Evolutionary conservation across 2,797 vertebrate species (phyloP).

Genomic region (Martes flavigula): DNA sequence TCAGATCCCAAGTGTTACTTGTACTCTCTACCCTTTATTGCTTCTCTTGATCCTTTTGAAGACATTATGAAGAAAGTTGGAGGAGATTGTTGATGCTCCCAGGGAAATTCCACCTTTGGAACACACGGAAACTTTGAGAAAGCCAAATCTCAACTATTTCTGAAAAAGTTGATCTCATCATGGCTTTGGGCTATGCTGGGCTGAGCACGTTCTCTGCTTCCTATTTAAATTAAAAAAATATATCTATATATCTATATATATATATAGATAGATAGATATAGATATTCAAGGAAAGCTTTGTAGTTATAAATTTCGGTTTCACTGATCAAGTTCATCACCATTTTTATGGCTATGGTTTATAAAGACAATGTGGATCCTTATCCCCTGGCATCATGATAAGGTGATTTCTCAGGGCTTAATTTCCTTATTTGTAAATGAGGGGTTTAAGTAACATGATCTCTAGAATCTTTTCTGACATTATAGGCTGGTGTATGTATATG

Average conservation of each 20-base stretch:
- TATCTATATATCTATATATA: too few species aligned
- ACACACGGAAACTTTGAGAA: not conserved
- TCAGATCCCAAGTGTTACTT: not conserved
- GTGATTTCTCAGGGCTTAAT: not conserved
- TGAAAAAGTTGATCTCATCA: not conserved
- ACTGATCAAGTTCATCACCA: not conserved
- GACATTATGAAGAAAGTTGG: not conserved
- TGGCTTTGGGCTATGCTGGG: not conserved
- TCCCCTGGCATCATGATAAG: not conserved
- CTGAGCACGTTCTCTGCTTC: not conserved
- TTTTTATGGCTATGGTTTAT: not conserved
- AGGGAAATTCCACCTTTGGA: not conserved
- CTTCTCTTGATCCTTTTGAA: not conserved
- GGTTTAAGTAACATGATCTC: not conserved
- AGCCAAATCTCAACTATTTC: slow-evolving; percentile 18
- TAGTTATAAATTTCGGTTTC: not conserved
- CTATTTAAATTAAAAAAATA: not conserved
- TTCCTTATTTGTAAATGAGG: slow-evolving; percentile 19
- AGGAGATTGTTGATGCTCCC: not conserved
- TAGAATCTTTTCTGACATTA: not conserved
- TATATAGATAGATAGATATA: not conserved
- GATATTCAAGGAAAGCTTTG: not conserved
- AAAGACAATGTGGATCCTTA: not conserved
- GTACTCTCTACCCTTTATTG: not conserved
- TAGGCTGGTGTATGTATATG: too few species aligned